phyloP scores from a whole-genome alignment of 2,113 vertebrate genomes.

The Phylloscopus trochiloides region DNA sequence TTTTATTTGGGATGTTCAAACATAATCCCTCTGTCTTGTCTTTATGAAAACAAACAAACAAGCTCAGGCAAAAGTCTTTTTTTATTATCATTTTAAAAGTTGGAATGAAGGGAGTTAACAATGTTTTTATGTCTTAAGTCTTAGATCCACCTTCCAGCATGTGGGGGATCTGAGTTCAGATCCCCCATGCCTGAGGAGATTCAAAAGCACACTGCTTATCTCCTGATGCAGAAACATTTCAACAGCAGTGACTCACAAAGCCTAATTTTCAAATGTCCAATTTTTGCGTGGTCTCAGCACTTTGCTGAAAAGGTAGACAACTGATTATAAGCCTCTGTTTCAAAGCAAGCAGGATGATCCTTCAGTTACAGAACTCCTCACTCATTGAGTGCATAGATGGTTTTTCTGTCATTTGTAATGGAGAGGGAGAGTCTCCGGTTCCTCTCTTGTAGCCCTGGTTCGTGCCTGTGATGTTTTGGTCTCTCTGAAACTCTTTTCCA shows the following conservation, averaged over 20 bases:
- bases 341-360: not conserved
- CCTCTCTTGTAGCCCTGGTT: not conserved
- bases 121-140: not conserved
- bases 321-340: not conserved
- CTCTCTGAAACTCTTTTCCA: too few species aligned
- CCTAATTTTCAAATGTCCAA: not conserved
- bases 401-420: not conserved
- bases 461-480: too few species aligned
- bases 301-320: not conserved
- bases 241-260: not conserved
- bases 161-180: not conserved
- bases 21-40: not conserved
- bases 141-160: not conserved
- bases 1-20: not conserved
- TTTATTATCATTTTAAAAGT: not conserved
- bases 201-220: not conserved
- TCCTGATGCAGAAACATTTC: not conserved
- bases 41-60: constrained; percentile 2
- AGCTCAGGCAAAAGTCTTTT: not conserved
- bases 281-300: not conserved
- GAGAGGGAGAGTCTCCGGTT: fast-evolving
- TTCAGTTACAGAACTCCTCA: not conserved
- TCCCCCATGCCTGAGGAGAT: not conserved
- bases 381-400: fast-evolving
- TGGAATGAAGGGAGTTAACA: not conserved